phyloP scores from a whole-genome alignment of 92 coral and sea anemone species.

The Phymanthus crucifer region DNA sequence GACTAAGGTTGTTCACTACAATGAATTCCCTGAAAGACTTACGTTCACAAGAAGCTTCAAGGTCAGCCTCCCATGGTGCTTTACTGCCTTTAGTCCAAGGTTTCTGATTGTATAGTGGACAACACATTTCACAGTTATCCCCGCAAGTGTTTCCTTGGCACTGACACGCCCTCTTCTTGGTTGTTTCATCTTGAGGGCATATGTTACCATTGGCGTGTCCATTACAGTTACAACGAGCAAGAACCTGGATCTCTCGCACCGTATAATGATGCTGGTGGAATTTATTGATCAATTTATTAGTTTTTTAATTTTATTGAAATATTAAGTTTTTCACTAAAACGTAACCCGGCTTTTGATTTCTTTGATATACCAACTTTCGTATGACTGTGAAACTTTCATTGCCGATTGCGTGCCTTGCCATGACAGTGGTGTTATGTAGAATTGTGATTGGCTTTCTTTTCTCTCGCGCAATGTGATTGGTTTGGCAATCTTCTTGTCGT shows the following conservation, averaged over 20 bases:
- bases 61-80: slow-evolving; percentile 81
- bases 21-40: slow-evolving; percentile 24
- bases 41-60: slow-evolving; percentile 68
- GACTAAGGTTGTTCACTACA: too few species aligned
- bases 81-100: slow-evolving; percentile 79
- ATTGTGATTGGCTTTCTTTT: too few species aligned
- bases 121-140: slow-evolving; percentile 69
- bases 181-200: slow-evolving; percentile 68
- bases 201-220: slow-evolving; percentile 78
- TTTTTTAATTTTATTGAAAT: too few species aligned
- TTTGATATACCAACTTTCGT: too few species aligned
- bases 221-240: slow-evolving; percentile 77
- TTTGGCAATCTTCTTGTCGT: too few species aligned
- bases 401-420: too few species aligned
- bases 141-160: slow-evolving; percentile 91
- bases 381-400: too few species aligned
- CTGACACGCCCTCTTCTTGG: slow-evolving; percentile 59
- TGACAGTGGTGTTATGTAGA: too few species aligned
- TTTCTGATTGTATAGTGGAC: slow-evolving; percentile 83
- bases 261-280: slow-evolving; percentile 75
- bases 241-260: slow-evolving; percentile 79
- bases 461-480: too few species aligned
- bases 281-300: neutral
- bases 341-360: too few species aligned
- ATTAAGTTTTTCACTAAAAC: too few species aligned